Percentiles rank a stretch among this genome's conserved stretches.
Conservation (phyloP, 1,140 invertebrate genomes). For the Drosophila sucinea region DNA sequence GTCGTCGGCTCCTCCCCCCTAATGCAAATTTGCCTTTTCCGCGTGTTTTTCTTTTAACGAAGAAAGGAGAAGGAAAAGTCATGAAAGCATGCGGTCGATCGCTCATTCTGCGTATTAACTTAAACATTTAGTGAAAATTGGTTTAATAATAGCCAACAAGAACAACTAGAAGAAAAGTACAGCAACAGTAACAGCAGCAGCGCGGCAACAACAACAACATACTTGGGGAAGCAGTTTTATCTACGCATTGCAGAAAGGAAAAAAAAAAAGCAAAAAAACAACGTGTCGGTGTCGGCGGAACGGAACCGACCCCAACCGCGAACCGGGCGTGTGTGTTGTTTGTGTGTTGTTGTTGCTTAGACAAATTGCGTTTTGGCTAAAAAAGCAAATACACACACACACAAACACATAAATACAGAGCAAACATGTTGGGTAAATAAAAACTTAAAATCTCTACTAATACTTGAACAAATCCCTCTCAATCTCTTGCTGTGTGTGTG, state of each 20-base stretch:
- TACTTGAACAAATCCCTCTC: conserved; percentile 26
- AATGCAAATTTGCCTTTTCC: conserved; percentile 47
- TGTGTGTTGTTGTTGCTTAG: conserved; percentile 55
- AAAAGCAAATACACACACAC: conserved; percentile 38
- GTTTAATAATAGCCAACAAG: conserved; percentile 54
- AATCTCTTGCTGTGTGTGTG: conserved; percentile 12
- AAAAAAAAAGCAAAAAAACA: conserved; percentile 47
- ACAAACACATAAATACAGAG: conserved; percentile 8
- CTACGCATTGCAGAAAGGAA: conserved; percentile 60
- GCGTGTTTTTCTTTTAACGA: conserved; percentile 21
- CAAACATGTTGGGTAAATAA: conserved; percentile 79
- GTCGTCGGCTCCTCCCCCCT: not conserved
- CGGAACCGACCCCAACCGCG: conserved; percentile 47
- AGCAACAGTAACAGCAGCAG: conserved; percentile 27
- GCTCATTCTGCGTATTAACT: conserved; percentile 53
- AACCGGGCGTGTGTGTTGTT: conserved; percentile 48
- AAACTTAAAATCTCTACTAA: conserved; percentile 33
- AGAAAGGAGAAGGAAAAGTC: conserved; percentile 20
- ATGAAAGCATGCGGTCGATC: conserved; percentile 11
- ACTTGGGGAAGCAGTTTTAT: conserved; percentile 39
- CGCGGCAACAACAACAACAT: not conserved
- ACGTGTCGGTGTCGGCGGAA: conserved; percentile 48
- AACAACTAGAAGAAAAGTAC: conserved; percentile 36
- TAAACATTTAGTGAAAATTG: conserved; percentile 55
- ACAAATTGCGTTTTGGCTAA: conserved; percentile 80